Base-by-base conservation (phyloP, 2,888 invertebrate species). In the Caenorhabditis sulstoni region DNA sequence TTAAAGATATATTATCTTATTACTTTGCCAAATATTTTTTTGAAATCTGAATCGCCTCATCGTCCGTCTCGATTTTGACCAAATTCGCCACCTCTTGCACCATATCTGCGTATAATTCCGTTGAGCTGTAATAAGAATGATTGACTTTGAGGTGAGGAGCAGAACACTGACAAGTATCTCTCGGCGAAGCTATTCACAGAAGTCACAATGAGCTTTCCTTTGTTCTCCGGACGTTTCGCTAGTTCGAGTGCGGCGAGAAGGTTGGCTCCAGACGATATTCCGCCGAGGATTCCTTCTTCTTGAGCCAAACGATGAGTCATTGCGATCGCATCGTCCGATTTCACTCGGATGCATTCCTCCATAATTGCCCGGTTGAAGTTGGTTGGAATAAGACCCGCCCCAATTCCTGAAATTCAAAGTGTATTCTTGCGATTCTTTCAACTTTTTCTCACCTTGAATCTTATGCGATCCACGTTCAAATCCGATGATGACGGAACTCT, bases 231-330 rank as follows among this genome's bases (percentile, higher is more conserved):
- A 9, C 77, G 47, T 45, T 70, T 49, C 12, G 86, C 85, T 23
- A 86, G 61, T 61, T 83, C 76, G 22, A 86, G 47, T 1, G 85
- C 85, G 14, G 85, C 86, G 22, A 47, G 37, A n/a, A 86, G 84
- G 64, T 86, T 86, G 41, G 86, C 85, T 29, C 86, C 86, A 22
- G 82, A 82, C n/a, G 80, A 81, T 50, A 86, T 85, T 57, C 86
- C 86, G 5, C 76, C 84, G 53, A 85, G 67, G 20, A 86, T 81
- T 11, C 77, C 80, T 53, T 86, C 86, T 45, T 85, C 85, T 3
- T 61, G 53, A 8, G 79, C 84, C n/a, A 86, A 52, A 20, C 84
- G 55, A 9, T 74, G 66, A 0, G 86, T 77, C 86, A 86, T 86
- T 3, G 12, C 59, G 20, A 84, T 79, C 5, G 85, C 84, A 35